Conservation (phyloP, 2,113 vertebrate species). For the Cyanoramphus novaezelandiae region DNA sequence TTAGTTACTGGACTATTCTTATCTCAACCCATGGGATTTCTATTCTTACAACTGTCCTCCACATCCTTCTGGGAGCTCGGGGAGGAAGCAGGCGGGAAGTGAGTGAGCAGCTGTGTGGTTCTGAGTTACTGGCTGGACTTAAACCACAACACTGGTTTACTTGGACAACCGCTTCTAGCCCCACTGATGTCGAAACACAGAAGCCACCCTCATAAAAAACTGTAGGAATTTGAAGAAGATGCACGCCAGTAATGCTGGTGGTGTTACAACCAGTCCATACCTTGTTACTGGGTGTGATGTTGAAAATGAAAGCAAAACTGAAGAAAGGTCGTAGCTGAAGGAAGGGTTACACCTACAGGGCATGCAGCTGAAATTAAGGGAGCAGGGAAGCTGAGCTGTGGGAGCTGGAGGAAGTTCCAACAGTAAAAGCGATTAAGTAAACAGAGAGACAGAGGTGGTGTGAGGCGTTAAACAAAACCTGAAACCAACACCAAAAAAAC, state of each 20-base stretch:
- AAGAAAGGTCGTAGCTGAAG: not conserved
- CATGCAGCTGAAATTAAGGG: not conserved
- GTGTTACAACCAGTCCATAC: too few relatives aligned
- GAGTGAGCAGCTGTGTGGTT: not conserved
- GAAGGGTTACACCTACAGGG: not conserved
- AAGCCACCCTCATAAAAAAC: too few relatives aligned
- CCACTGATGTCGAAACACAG: not conserved
- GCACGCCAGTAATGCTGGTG: rapidly evolving
- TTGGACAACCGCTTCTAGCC: not conserved
- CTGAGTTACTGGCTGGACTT: not conserved
- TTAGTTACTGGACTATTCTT: too few relatives aligned
- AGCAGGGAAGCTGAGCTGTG: not conserved
- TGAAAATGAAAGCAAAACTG: not conserved
- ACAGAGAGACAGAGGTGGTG: not conserved
- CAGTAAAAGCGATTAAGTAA: not conserved
- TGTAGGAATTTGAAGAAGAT: not conserved
- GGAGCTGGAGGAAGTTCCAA: not conserved
- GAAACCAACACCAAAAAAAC: not conserved
- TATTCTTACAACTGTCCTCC: too few relatives aligned
- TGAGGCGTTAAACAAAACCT: not conserved
- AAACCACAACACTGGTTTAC: not conserved
- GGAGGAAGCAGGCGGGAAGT: not conserved
- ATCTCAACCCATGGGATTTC: too few relatives aligned
- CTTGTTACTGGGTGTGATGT: not conserved
- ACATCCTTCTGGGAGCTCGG: too few relatives aligned